Percentiles rank a stretch among this genome's conserved stretches.
These are phyloP conservation scores for Gymnopithys bicolor DNA, from an alignment of 2,797 vertebrate species.

Conservation along the genomic window DNA sequence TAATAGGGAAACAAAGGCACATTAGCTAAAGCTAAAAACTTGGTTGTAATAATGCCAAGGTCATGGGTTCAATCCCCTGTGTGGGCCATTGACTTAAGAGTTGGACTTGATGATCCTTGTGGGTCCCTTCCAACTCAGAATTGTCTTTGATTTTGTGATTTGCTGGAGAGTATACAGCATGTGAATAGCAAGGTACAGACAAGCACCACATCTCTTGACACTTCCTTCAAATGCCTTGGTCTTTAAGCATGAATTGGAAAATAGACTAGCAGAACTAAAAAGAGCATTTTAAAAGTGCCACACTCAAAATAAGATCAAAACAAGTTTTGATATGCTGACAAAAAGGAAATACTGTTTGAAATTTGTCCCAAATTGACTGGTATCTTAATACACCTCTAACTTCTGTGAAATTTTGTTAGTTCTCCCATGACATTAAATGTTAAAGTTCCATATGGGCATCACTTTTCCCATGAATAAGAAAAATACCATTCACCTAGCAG, in stretches of 20 bases:
- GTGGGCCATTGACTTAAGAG: too few species aligned
- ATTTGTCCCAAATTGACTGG: background rate
- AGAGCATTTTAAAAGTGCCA: background rate
- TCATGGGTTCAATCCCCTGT: too few species aligned
- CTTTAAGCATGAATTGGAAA: background rate
- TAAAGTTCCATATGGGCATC: background rate
- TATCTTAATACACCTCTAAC: background rate
- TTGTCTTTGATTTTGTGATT: background rate
- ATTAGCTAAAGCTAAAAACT: background rate
- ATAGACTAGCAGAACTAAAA: background rate
- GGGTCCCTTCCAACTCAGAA: too few species aligned
- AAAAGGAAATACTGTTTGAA: constrained; percentile 5
- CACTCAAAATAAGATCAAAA: background rate
- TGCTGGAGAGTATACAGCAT: background rate
- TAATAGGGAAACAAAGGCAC: background rate
- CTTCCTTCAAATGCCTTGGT: background rate
- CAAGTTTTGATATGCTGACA: background rate
- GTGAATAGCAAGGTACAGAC: background rate
- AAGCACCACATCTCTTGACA: background rate
- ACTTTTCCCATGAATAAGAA: background rate
- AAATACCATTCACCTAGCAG: background rate
- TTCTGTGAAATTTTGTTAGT: background rate
- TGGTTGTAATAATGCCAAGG: too few species aligned
- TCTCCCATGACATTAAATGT: background rate
- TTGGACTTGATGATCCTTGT: too few species aligned